Evolutionary conservation across 1,140 invertebrate species (phyloP), one percentile per base, ranked within the genome.

Genomic region (Gyrodactylus bullatarudis): DNA sequence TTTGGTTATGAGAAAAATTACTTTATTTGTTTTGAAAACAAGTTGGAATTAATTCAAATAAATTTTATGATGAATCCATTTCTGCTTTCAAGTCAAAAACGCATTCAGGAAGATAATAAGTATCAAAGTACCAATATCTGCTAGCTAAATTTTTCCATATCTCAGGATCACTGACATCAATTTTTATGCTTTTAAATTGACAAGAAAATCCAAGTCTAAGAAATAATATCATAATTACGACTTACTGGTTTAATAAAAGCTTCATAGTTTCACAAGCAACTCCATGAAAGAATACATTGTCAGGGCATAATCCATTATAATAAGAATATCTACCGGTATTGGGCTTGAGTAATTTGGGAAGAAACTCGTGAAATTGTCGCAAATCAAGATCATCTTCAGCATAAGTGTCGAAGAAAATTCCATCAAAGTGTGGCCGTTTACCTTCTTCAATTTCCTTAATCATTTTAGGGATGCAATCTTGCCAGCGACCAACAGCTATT

Each of bases 391-490:
- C 72, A 26, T 73, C 72, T 26, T 73, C 72, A 2, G 72, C 72
- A 26, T 73, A 73, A 23, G 72, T 73, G 26, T 73, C 72, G 26
- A 73, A 73, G 72, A 73, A 73, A 26, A 73, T 69, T 23, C 72
- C 72, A 69, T 73, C 72, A 26, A 73, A 73, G 23, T 8, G 69
- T 54, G 8, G 34, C 34, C 34, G 8, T n/a, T 54, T 54, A n/a
- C 34, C 34, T 16, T 8, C 8, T n/a, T 8, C 34, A 16, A 54
- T 54, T 23, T 21, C 2, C 1, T 20, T 24, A 24, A 22, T 26
- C 1, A 73, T 1, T 23, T 22, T 26, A 1, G 20, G 22, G 1
- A 73, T 26, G n/a, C 20, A 20, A 26, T 73, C 72, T 21, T 73
- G 72, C 72, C 72, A 73, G 1, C 72, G 1, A 1, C 72, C 72